Percentiles rank a stretch among this genome's conserved stretches.
Conservation (phyloP, 2,888 invertebrate genomes). For the Apamea sordens region DNA sequence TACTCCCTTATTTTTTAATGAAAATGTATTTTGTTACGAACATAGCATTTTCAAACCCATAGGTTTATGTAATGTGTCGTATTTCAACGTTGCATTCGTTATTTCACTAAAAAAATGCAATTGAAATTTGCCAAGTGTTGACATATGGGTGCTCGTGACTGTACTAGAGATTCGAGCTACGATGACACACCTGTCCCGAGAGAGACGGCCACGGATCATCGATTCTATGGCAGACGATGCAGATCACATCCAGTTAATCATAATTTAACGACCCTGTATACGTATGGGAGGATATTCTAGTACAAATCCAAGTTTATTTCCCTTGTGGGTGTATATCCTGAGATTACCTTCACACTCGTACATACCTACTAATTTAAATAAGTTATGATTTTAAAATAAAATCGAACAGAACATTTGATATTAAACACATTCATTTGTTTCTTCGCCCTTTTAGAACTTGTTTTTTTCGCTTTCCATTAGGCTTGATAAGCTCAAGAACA, state of each 20-base stretch:
- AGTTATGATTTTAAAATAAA: not conserved
- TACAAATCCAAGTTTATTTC: conserved; percentile 53
- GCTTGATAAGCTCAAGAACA: not conserved
- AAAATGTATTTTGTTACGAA: too few species aligned
- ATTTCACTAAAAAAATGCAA: too few species aligned
- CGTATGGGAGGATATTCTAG: conserved; percentile 16
- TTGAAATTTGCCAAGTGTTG: too few species aligned
- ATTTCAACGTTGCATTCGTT: too few species aligned
- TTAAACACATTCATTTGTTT: not conserved
- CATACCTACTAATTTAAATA: not conserved
- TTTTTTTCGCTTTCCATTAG: not conserved
- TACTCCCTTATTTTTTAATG: too few species aligned
- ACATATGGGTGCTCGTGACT: too few species aligned
- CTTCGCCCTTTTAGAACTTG: not conserved
- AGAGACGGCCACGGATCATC: conserved; percentile 51
- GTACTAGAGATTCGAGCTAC: not conserved
- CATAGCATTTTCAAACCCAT: too few species aligned
- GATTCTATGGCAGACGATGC: conserved; percentile 54
- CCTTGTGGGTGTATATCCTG: conserved; percentile 29
- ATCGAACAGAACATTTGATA: not conserved
- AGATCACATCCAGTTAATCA: conserved; percentile 58
- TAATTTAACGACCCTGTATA: conserved; percentile 54
- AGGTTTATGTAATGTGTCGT: too few species aligned
- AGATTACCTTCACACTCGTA: not conserved
- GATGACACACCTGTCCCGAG: conserved; percentile 17